These are phyloP conservation scores for Tyrannus savana DNA, from an alignment of 2,113 vertebrate species.

Conservation along the genomic window DNA sequence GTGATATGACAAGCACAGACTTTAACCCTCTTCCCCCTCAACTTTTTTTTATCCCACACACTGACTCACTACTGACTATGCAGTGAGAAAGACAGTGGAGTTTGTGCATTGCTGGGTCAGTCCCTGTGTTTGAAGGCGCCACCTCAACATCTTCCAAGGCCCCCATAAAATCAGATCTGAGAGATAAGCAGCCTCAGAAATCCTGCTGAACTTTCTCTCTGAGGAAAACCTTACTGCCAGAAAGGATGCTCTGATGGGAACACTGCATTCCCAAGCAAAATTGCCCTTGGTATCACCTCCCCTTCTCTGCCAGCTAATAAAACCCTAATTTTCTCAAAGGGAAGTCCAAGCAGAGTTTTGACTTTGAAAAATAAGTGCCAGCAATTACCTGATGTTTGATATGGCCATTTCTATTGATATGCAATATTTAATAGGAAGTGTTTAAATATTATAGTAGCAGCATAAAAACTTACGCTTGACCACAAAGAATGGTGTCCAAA, in stretches of 20 bases:
- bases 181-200: neutral
- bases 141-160: neutral
- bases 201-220: neutral
- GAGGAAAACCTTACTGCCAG: neutral
- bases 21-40: neutral
- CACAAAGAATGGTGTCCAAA: neutral
- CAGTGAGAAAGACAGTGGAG: neutral
- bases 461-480: neutral
- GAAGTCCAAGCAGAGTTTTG: neutral
- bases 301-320: conserved; percentile 21
- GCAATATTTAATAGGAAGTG: neutral
- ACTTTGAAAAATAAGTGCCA: conserved; percentile 10
- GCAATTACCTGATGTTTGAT: neutral
- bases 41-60: neutral
- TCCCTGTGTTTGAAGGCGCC: neutral
- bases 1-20: neutral
- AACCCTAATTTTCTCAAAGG: neutral
- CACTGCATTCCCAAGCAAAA: neutral
- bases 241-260: neutral
- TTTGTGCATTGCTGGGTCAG: neutral
- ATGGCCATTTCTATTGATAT: neutral
- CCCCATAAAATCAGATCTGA: neutral
- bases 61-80: neutral
- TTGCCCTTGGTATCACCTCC: conserved; percentile 17
- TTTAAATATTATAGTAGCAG: neutral